phyloP scores from a whole-genome alignment of 1,140 invertebrate species.

The Caenorhabditis brenneri region DNA sequence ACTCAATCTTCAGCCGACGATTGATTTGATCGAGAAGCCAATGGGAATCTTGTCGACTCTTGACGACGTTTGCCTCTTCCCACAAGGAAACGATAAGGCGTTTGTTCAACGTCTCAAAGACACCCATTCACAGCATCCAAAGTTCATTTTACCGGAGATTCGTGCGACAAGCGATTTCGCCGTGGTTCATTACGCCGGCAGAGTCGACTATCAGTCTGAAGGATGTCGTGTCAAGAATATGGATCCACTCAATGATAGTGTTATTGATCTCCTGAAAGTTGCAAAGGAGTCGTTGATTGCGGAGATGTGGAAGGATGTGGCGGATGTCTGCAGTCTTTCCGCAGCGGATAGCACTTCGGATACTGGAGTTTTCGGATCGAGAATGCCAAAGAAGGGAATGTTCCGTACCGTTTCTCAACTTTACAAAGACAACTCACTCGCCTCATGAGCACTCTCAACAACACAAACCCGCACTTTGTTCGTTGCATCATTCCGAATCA shows the following conservation, averaged over 20 bases:
- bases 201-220: slow-evolving; percentile 90
- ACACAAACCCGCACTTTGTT: slow-evolving; percentile 99
- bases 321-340: slow-evolving; percentile 94
- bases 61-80: slow-evolving; percentile 99
- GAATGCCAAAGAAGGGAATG: slow-evolving; percentile 77
- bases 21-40: slow-evolving; percentile 98
- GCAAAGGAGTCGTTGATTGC: slow-evolving; percentile 94
- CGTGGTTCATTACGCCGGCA: slow-evolving; percentile 95
- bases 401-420: slow-evolving; percentile 96
- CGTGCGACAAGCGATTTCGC: slow-evolving; percentile 92
- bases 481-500: slow-evolving; percentile 99
- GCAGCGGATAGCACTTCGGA: slow-evolving; percentile 79
- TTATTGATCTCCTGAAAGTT: slow-evolving; percentile 90
- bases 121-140: slow-evolving; percentile 87
- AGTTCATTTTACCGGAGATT: slow-evolving; percentile 98
- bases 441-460: slow-evolving; percentile 92
- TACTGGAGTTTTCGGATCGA: slow-evolving; percentile 81
- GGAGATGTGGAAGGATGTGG: slow-evolving; percentile 96
- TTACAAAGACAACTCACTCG: slow-evolving; percentile 96
- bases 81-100: slow-evolving; percentile 97
- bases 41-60: slow-evolving; percentile 98
- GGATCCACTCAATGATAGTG: slow-evolving; percentile 98
- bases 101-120: slow-evolving; percentile 94
- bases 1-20: slow-evolving; percentile 96
- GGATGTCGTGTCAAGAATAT: slow-evolving; percentile 99